phyloP scores from a whole-genome alignment of 2,113 vertebrate species.

The Phrynosoma platyrhinos region DNA sequence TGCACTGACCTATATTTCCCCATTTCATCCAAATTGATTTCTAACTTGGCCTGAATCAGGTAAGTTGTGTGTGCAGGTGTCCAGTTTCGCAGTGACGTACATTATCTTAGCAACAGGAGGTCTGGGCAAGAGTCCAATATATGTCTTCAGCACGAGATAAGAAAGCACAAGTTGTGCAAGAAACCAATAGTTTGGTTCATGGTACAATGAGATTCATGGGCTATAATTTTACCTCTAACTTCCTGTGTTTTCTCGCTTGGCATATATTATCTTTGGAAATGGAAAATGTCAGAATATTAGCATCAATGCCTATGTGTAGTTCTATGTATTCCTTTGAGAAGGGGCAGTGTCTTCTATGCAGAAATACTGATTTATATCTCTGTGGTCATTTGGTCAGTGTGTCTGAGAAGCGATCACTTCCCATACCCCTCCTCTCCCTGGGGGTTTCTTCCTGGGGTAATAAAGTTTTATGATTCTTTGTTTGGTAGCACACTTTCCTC shows the following conservation, averaged over 20 bases:
- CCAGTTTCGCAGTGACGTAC: neutral
- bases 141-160: neutral
- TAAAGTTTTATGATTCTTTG: too few relatives aligned
- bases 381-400: too few relatives aligned
- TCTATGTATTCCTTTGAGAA: too few relatives aligned
- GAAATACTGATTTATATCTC: too few relatives aligned
- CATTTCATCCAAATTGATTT: neutral
- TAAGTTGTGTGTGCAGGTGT: neutral
- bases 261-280: neutral
- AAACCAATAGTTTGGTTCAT: neutral
- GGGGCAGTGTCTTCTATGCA: too few relatives aligned
- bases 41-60: neutral
- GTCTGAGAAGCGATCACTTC: too few relatives aligned
- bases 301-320: too few relatives aligned
- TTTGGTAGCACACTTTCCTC: too few relatives aligned
- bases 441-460: too few relatives aligned
- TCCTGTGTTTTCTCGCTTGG: neutral
- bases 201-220: neutral
- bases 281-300: neutral
- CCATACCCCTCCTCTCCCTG: too few relatives aligned
- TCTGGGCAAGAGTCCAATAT: slow-evolving; percentile 3
- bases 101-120: neutral
- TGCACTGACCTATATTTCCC: too few relatives aligned
- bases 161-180: neutral
- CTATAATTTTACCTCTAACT: neutral